A percentile compares a stretch with the other conserved stretches of the same genome.
These are phyloP conservation scores for Blastomussa wellsi DNA, from an alignment of 92 coral and sea anemone genomes.

Conservation along the genomic window DNA sequence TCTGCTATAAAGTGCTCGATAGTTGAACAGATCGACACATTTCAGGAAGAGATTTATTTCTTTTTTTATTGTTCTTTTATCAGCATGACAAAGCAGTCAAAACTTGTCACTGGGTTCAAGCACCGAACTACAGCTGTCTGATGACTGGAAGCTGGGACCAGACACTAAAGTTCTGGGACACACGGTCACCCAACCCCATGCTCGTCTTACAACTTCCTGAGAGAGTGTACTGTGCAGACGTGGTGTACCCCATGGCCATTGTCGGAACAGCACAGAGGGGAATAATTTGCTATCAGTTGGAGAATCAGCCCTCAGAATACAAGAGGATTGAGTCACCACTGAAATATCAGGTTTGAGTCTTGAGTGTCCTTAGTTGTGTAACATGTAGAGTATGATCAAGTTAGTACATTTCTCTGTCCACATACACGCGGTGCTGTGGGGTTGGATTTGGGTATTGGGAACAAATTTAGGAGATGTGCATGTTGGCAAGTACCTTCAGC, in stretches of 20 bases:
- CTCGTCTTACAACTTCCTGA: slow-evolving; percentile 82
- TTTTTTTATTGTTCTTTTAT: background rate
- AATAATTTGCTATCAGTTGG: slow-evolving; percentile 90
- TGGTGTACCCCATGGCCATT: slow-evolving; percentile 98
- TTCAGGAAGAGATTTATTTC: too few species aligned
- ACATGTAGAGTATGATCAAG: background rate
- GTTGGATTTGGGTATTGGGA: background rate
- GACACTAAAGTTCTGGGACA: slow-evolving; percentile 96
- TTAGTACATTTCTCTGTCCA: background rate
- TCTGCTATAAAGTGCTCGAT: too few species aligned
- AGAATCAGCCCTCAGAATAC: slow-evolving; percentile 89
- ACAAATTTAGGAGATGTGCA: too few species aligned
- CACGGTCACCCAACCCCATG: slow-evolving; percentile 83
- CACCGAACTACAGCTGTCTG: slow-evolving; percentile 90
- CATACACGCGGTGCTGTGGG: background rate
- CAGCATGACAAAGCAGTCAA: slow-evolving; percentile 92
- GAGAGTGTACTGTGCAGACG: slow-evolving; percentile 96
- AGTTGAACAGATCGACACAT: too few species aligned
- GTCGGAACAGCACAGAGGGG: slow-evolving; percentile 98
- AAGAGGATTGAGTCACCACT: slow-evolving; percentile 97
- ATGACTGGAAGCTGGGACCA: slow-evolving; percentile 99
- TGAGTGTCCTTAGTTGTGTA: background rate
- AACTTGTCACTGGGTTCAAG: slow-evolving; percentile 95
- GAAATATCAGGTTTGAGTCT: slow-evolving; percentile 79
- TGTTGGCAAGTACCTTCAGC: too few species aligned